Evolutionary conservation across 2,797 vertebrate genomes (phyloP).

Genomic region (Melanotaenia pygmaea): DNA sequence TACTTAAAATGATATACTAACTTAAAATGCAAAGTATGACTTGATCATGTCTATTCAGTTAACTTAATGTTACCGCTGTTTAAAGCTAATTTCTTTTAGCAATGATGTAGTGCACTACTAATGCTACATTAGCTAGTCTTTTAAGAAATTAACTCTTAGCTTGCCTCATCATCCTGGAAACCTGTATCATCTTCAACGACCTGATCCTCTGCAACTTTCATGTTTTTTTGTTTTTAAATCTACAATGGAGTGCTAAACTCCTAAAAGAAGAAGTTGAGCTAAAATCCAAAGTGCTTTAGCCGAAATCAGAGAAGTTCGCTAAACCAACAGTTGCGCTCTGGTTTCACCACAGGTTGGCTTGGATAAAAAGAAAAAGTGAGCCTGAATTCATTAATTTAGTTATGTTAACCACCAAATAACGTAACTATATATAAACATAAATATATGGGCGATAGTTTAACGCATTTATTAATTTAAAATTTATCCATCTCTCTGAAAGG

Average conservation of each 20-base stretch:
- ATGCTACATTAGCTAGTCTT: neutral
- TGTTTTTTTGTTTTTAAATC: slow-evolving; percentile 57
- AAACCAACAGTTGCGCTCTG: neutral
- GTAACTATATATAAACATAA: too few species aligned
- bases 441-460: neutral
- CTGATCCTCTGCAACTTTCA: slow-evolving; percentile 90
- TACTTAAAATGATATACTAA: neutral
- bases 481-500: accelerated
- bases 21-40: neutral
- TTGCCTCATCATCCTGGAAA: slow-evolving; percentile 92
- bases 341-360: neutral
- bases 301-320: neutral
- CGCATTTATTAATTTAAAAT: neutral
- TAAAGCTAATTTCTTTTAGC: neutral
- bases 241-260: neutral
- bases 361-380: neutral
- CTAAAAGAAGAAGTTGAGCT: neutral
- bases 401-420: neutral
- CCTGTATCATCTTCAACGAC: slow-evolving; percentile 88
- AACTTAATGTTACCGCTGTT: neutral
- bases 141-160: neutral
- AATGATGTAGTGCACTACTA: neutral
- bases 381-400: neutral
- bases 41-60: neutral
- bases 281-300: neutral